Conservation (phyloP, 1,140 invertebrate species). For the Yoshiicerus persimilis region DNA sequence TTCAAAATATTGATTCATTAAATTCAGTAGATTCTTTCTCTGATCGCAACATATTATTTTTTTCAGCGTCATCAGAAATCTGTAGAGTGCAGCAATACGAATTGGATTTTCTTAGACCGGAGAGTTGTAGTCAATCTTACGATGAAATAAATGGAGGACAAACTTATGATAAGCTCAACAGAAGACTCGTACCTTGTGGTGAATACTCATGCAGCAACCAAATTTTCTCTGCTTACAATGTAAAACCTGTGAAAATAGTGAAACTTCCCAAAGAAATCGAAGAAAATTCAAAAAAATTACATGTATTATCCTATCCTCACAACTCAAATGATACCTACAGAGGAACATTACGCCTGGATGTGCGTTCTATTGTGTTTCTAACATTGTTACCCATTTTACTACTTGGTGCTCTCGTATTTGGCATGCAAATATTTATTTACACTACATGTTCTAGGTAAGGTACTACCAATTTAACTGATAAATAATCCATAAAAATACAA, state of each 20-base stretch:
- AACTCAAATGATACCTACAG: neutral
- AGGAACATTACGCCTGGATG: neutral
- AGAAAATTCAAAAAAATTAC: neutral
- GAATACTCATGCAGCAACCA: neutral
- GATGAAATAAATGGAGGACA: neutral
- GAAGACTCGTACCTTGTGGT: neutral
- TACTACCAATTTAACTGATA: no score
- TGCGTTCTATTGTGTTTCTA: slow-evolving; percentile 24
- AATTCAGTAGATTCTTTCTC: neutral
- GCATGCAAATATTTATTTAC: slow-evolving; percentile 30
- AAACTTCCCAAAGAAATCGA: neutral
- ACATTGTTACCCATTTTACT: slow-evolving; percentile 30
- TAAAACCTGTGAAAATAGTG: slow-evolving; percentile 7
- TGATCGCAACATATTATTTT: neutral
- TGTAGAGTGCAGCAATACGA: slow-evolving; percentile 33
- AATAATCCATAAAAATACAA: neutral
- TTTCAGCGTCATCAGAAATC: neutral
- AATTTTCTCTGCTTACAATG: neutral
- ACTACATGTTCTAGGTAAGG: neutral
- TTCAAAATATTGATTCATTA: neutral
- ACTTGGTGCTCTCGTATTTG: slow-evolving; percentile 27
- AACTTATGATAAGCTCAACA: neutral
- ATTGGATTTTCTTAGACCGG: slow-evolving; percentile 8
- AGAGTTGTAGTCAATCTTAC: neutral
- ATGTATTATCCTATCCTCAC: neutral